Evolutionary conservation across 64 coral and sea anemone species (phyloP).

Genomic region (Montipora foliosa): DNA sequence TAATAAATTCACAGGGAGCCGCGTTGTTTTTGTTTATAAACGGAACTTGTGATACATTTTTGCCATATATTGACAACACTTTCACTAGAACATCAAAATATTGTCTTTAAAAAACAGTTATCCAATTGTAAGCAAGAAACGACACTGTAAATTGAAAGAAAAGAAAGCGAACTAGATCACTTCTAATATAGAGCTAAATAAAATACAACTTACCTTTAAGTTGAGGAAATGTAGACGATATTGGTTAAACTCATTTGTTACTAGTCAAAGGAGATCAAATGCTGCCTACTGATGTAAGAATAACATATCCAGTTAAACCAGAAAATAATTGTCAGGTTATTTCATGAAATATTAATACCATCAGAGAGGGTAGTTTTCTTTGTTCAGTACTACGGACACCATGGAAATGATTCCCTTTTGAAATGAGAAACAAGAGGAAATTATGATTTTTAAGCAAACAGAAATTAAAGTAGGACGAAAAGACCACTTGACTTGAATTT

Average conservation of each 20-base stretch:
- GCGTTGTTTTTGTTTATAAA: not conserved
- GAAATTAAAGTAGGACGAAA: not conserved
- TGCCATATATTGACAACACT: not conserved
- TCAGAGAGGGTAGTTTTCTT: not conserved
- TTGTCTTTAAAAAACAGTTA: constrained; percentile 17
- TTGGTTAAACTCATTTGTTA: constrained; percentile 11
- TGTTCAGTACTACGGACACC: not conserved
- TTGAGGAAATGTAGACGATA: constrained; percentile 31
- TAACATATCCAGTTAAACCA: constrained; percentile 24
- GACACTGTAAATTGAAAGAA: not conserved
- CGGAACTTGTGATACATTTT: not conserved
- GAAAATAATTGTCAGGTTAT: constrained; percentile 28
- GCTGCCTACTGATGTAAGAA: constrained; percentile 45
- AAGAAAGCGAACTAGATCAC: not conserved
- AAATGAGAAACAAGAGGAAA: not conserved
- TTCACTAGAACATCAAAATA: not conserved
- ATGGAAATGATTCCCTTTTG: not conserved
- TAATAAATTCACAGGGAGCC: not conserved
- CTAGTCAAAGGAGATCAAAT: constrained; percentile 34
- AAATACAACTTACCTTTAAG: constrained; percentile 3
- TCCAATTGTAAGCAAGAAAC: not conserved
- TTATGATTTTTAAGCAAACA: not conserved
- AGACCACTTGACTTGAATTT: not conserved
- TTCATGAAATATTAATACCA: constrained; percentile 36
- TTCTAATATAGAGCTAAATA: not conserved